phyloP scores from a whole-genome alignment of 2,888 invertebrate genomes.

The Allolobophora icterica region DNA sequence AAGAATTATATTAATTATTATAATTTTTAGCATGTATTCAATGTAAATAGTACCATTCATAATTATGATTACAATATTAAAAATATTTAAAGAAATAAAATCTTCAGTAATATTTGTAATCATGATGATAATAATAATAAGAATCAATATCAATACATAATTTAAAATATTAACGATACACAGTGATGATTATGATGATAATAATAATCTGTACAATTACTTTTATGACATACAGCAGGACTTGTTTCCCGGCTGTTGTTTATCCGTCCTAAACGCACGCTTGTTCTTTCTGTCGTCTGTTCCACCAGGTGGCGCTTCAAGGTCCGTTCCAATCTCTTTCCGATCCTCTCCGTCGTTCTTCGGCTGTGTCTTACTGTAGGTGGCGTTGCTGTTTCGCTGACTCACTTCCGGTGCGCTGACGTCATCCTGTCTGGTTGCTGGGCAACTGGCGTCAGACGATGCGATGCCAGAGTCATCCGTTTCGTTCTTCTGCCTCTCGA shows the following conservation, averaged over 20 bases:
- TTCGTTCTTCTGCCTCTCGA: conserved; percentile 35
- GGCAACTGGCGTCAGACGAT: not conserved
- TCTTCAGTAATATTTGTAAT: not conserved
- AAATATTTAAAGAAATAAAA: conserved; percentile 5
- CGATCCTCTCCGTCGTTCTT: not conserved
- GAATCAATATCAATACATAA: not conserved
- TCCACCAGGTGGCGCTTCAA: not conserved
- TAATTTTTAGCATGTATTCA: not conserved
- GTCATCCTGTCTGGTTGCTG: not conserved
- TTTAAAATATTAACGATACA: not conserved
- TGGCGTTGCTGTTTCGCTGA: not conserved
- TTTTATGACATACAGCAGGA: conserved; percentile 23
- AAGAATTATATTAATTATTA: not conserved
- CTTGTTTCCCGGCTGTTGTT: not conserved
- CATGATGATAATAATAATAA: not conserved
- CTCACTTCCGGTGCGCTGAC: not conserved
- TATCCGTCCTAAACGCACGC: not conserved
- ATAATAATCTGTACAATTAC: not conserved
- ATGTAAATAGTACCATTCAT: not conserved
- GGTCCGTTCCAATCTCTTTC: not conserved
- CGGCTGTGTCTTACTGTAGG: not conserved
- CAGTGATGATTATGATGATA: not conserved
- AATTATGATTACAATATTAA: not conserved
- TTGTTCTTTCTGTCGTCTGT: not conserved
- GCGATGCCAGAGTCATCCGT: conserved; percentile 24